phyloP scores from a whole-genome alignment of 2,113 vertebrate genomes.

The Cettia cetti region DNA sequence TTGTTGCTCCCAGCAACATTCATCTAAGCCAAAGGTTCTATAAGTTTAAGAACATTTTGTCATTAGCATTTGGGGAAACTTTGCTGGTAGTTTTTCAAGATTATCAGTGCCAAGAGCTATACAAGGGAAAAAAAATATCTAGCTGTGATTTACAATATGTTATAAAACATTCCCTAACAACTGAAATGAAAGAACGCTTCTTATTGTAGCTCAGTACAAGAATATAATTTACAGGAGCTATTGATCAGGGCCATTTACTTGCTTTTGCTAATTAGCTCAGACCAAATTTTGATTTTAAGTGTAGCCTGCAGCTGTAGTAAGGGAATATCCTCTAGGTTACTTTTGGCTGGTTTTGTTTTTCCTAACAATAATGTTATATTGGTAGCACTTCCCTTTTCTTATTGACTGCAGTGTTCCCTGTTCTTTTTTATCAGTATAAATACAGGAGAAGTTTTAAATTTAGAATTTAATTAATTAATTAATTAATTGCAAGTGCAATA shows the following conservation, averaged over 20 bases:
- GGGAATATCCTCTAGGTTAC: not conserved
- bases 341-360: not conserved
- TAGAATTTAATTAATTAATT: not conserved
- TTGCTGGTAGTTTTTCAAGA: not conserved
- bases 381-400: not conserved
- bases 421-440: not conserved
- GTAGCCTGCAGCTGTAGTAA: not conserved
- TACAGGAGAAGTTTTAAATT: not conserved
- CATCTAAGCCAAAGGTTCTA: not conserved
- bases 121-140: not conserved
- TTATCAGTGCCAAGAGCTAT: not conserved
- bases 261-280: not conserved
- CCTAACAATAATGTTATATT: not conserved
- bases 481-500: not conserved
- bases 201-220: not conserved
- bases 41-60: not conserved
- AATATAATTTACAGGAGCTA: not conserved
- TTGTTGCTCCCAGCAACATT: constrained; percentile 8
- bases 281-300: not conserved
- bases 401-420: not conserved
- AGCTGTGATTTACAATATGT: constrained; percentile 13
- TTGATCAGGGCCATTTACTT: not conserved
- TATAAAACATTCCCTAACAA: not conserved
- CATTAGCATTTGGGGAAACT: not conserved
- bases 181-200: not conserved